Base-by-base conservation (phyloP, 2,113 vertebrate genomes). In the Corapipo altera region DNA sequence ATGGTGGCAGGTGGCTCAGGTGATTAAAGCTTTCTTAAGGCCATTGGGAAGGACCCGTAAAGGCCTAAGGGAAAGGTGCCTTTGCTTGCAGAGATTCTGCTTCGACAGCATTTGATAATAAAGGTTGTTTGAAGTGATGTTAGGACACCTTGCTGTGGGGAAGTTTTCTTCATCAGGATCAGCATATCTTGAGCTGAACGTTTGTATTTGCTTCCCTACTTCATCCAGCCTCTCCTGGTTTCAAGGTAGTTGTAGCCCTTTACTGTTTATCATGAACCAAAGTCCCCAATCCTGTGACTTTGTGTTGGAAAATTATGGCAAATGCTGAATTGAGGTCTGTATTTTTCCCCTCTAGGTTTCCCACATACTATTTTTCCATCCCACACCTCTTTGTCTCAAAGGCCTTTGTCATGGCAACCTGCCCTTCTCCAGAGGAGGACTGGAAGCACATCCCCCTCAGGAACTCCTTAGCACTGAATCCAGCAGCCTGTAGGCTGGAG, bases 401-500 rank as follows among this genome's bases (percentile, higher is more conserved):
- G 93, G 96, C 90, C 85, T 95, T 96, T 96, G 96, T 96, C 92
- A 94, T 96, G 96, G 95, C 80, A 95, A 91, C 91, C 85, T 96
- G 92, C 72, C 96, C 88, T 95, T 91, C 93, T 95, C 91, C 76
- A 79, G 83, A 95, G 93, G 90, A 95, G 93, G 86, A 83, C 93
- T 96, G 88, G 83, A 87, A 95, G 73, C 80, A 76, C 76, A 91
- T 84, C 62, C 93, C 86, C 83, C 95, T 97, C 83, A 81, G 96
- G 95, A 96, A 58, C 88, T 93, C 69, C 93, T 83, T 88, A 93
- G 85, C 72, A 74, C 39, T 0, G 20, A 73, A 83, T 88, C 88
- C 90, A 93, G 85, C 72, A 90, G 83, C 78, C 72, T 74, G 65
- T 26, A 17, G 69, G 66, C 65, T 91, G 12, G n/a, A 65, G 58